These are phyloP conservation scores for Luperina testacea DNA, from an alignment of 2,888 invertebrate genomes.

Conservation along the genomic window DNA sequence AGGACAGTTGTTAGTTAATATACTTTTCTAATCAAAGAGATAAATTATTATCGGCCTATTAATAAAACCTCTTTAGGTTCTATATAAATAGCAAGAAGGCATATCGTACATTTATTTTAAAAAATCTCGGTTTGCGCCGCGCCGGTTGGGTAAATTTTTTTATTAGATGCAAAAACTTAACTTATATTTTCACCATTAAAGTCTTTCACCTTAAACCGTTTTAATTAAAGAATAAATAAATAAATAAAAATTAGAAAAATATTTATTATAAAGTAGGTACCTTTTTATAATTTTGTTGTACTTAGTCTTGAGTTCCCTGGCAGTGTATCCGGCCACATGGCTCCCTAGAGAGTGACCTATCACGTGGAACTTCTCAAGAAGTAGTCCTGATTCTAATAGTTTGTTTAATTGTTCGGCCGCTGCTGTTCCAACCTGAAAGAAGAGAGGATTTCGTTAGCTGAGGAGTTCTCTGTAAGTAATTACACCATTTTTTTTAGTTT, in stretches of 20 bases:
- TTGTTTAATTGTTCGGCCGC: conserved; percentile 82
- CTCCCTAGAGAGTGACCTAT: conserved; percentile 88
- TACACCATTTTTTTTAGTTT: too few species aligned
- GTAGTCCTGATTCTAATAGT: conserved; percentile 80
- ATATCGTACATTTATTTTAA: not conserved
- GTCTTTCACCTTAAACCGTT: too few species aligned
- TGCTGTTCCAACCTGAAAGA: conserved; percentile 83
- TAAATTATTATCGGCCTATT: not conserved
- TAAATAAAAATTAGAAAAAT: too few species aligned
- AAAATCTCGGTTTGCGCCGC: not conserved
- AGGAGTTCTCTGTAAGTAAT: not conserved
- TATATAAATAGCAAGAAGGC: not conserved
- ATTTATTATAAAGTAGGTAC: conserved; percentile 66
- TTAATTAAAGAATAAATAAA: too few species aligned
- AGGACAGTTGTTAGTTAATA: not conserved
- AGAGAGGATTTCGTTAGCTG: not conserved
- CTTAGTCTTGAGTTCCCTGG: conserved; percentile 84
- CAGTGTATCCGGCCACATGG: conserved; percentile 87
- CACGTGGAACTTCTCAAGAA: conserved; percentile 82
- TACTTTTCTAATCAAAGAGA: not conserved
- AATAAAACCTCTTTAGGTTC: not conserved
- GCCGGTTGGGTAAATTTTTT: not conserved
- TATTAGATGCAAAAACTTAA: too few species aligned
- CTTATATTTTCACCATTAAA: too few species aligned
- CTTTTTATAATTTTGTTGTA: conserved; percentile 84